Conservation (phyloP, 2,797 vertebrate species). For the Mus spretus region DNA sequence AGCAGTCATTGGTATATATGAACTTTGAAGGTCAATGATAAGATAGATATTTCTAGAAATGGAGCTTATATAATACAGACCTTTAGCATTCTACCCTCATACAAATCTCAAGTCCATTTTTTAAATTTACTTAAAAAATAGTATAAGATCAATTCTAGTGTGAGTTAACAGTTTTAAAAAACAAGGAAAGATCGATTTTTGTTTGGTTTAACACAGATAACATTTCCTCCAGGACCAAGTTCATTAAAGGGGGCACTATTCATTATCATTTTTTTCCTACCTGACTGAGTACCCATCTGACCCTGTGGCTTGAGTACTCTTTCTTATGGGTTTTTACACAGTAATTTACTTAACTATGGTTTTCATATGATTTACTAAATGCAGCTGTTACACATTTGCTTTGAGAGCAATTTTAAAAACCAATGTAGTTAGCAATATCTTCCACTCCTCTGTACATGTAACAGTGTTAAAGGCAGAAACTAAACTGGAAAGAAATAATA, state of each 20-base stretch:
- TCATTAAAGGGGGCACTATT: not conserved
- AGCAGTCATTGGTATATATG: slow-evolving; percentile 62
- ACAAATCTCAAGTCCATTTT: not conserved
- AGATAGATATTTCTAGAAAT: slow-evolving; percentile 64
- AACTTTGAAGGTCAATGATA: slow-evolving; percentile 52
- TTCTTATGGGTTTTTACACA: not conserved
- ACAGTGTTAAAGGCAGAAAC: not conserved
- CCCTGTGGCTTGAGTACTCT: not conserved
- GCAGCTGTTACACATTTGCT: not conserved
- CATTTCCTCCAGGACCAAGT: not conserved
- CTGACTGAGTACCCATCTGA: not conserved
- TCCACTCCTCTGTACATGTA: not conserved
- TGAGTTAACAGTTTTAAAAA: not conserved
- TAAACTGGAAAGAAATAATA: not conserved
- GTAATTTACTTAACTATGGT: not conserved
- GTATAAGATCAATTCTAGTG: not conserved
- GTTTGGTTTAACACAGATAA: not conserved
- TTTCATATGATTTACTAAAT: not conserved
- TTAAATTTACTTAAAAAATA: not conserved
- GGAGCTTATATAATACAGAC: slow-evolving; percentile 42
- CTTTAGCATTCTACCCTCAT: not conserved
- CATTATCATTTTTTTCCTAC: not conserved
- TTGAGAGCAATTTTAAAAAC: not conserved
- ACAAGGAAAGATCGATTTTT: not conserved
- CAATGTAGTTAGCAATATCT: not conserved